phyloP scores from a whole-genome alignment of 2,888 invertebrate species.

The Drosophila neotestacea region DNA sequence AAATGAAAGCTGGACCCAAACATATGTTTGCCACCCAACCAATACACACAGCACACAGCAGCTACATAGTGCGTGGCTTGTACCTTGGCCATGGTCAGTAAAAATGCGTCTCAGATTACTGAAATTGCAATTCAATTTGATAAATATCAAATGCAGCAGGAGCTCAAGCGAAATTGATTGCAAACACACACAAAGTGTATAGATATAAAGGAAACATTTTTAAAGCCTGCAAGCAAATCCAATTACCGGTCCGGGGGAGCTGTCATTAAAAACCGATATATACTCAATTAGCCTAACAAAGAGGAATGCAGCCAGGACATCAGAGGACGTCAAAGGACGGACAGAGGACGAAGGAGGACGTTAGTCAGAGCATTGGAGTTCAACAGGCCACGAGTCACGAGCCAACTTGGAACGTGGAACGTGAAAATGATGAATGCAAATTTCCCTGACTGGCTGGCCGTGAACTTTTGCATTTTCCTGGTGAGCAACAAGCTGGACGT shows the following conservation, averaged over 20 bases:
- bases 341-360: background rate
- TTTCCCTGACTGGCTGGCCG: conserved; percentile 38
- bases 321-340: background rate
- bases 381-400: conserved; percentile 27
- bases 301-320: background rate
- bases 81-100: conserved; percentile 29
- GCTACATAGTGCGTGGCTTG: conserved; percentile 3
- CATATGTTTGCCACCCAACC: conserved; percentile 70
- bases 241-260: conserved; percentile 28
- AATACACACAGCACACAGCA: background rate
- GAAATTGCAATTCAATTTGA: conserved; percentile 58
- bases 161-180: conserved; percentile 5
- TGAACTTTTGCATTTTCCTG: conserved; percentile 72
- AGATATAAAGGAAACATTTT: background rate
- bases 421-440: conserved; percentile 54
- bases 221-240: conserved; percentile 4
- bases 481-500: conserved; percentile 35
- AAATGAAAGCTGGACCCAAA: conserved; percentile 68
- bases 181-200: conserved; percentile 1
- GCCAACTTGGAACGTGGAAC: conserved; percentile 6
- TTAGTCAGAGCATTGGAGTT: background rate
- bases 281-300: conserved; percentile 42
- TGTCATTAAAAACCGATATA: conserved; percentile 47
- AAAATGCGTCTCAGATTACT: conserved; percentile 51
- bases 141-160: conserved; percentile 38